Conservation (phyloP, 2,797 vertebrate genomes). For the Eupleurogrammus muticus region DNA sequence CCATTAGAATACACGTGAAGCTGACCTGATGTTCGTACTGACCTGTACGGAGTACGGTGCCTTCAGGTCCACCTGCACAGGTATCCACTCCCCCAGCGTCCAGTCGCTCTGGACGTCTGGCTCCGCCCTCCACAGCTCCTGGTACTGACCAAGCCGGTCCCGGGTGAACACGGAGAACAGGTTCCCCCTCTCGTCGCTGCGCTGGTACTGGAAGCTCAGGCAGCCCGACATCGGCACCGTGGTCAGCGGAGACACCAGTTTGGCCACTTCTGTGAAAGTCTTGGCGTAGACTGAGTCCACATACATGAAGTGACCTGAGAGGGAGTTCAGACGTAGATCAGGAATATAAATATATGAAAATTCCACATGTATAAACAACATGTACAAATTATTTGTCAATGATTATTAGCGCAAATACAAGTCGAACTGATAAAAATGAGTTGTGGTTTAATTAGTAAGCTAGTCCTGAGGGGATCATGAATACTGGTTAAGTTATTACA, state of each 20-base stretch:
- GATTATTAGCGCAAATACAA: background rate
- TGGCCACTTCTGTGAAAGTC: slow-evolving; percentile 94
- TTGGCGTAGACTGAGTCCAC: slow-evolving; percentile 92
- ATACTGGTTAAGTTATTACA: too few relatives aligned
- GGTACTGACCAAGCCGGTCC: slow-evolving; percentile 89
- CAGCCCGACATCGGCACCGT: slow-evolving; percentile 89
- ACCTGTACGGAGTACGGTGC: slow-evolving; percentile 85
- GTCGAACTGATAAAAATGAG: too few relatives aligned
- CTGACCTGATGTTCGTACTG: background rate
- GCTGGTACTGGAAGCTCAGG: slow-evolving; percentile 93
- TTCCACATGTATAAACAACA: too few relatives aligned
- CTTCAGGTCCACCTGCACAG: slow-evolving; percentile 90
- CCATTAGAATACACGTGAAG: too few relatives aligned
- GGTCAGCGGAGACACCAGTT: slow-evolving; percentile 91
- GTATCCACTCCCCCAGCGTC: slow-evolving; percentile 81
- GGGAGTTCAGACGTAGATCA: background rate
- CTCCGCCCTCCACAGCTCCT: slow-evolving; percentile 91
- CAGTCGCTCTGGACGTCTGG: slow-evolving; percentile 61
- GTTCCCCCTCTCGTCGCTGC: slow-evolving; percentile 86
- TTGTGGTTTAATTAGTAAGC: too few relatives aligned
- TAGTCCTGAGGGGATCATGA: background rate
- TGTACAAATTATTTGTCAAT: too few relatives aligned
- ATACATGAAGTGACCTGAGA: slow-evolving; percentile 94
- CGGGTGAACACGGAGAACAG: slow-evolving; percentile 90
- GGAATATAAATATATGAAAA: background rate